Percentiles rank a stretch among this genome's conserved stretches.
Evolutionary conservation across 2,113 vertebrate species (phyloP).

Genomic region (Motacilla alba): DNA sequence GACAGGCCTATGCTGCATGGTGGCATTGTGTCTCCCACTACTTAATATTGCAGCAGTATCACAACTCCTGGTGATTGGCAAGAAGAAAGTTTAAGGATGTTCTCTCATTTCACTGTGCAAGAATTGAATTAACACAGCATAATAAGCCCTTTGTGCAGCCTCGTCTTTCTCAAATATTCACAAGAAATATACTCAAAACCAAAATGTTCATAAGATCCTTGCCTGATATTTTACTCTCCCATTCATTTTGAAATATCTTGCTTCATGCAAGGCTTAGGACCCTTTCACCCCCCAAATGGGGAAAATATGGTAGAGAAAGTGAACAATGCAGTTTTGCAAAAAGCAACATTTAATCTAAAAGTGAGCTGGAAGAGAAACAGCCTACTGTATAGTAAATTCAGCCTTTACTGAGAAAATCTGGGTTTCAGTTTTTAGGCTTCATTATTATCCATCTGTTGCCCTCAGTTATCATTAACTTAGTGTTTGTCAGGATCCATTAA

Average conservation of each 20-base stretch:
- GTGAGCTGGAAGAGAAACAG: background rate
- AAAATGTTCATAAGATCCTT: background rate
- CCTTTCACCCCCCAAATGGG: background rate
- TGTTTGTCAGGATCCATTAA: conserved; percentile 55
- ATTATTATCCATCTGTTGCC: conserved; percentile 28
- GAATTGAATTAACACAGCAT: background rate
- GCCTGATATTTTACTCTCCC: background rate
- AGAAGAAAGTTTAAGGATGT: background rate
- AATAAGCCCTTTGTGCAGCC: background rate
- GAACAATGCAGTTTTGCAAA: background rate
- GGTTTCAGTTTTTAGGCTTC: background rate
- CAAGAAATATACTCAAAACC: background rate
- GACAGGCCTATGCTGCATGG: background rate
- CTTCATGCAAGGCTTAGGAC: background rate
- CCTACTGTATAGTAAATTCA: background rate
- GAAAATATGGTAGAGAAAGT: background rate
- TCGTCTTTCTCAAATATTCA: background rate
- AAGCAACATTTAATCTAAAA: background rate
- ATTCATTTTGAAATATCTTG: background rate
- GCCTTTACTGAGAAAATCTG: background rate
- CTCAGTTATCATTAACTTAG: conserved; percentile 32
- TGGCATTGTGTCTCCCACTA: background rate
- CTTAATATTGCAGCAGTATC: background rate
- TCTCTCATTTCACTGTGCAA: background rate
- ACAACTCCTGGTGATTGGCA: background rate